A percentile compares a stretch with the other conserved stretches of the same genome.
Evolutionary conservation across 2,797 vertebrate genomes (phyloP).

Genomic region (Cynodonichthys magdalenae): DNA sequence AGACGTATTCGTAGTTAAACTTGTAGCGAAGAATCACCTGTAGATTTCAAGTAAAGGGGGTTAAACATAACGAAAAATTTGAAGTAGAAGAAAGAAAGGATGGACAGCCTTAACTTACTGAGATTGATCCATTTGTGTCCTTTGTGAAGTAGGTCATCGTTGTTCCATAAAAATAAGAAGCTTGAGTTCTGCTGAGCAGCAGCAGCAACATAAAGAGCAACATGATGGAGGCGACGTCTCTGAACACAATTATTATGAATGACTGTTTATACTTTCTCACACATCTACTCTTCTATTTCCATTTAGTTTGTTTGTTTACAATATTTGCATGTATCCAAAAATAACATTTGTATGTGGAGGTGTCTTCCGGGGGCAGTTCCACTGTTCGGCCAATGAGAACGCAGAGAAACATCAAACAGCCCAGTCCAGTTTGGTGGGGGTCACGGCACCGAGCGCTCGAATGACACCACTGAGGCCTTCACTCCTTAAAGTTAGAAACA

Average conservation of each 20-base stretch:
- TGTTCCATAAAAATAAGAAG: slow-evolving; percentile 7
- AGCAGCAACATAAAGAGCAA: slow-evolving; percentile 6
- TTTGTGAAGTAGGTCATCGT: slow-evolving; percentile 13
- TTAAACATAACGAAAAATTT: background rate
- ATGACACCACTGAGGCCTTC: too few species aligned
- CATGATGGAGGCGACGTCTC: background rate
- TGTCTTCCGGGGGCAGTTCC: too few species aligned
- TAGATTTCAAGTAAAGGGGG: background rate
- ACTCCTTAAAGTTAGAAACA: too few species aligned
- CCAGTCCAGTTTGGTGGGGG: too few species aligned
- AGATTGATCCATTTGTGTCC: background rate
- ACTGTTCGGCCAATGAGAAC: too few species aligned
- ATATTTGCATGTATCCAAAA: too few species aligned
- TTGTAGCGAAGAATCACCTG: slow-evolving; percentile 57
- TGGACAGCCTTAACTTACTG: background rate
- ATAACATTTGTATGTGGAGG: too few species aligned
- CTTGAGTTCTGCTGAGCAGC: slow-evolving; percentile 3
- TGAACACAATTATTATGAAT: background rate
- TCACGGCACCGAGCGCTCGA: too few species aligned
- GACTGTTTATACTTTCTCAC: background rate
- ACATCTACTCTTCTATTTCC: too few species aligned
- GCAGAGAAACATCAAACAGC: too few species aligned
- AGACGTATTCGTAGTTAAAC: rapidly evolving
- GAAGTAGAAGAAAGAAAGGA: background rate
- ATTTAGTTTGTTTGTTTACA: too few species aligned